These are phyloP conservation scores for Columba livia DNA, from an alignment of 2,113 vertebrate species.

Conservation along the genomic window DNA sequence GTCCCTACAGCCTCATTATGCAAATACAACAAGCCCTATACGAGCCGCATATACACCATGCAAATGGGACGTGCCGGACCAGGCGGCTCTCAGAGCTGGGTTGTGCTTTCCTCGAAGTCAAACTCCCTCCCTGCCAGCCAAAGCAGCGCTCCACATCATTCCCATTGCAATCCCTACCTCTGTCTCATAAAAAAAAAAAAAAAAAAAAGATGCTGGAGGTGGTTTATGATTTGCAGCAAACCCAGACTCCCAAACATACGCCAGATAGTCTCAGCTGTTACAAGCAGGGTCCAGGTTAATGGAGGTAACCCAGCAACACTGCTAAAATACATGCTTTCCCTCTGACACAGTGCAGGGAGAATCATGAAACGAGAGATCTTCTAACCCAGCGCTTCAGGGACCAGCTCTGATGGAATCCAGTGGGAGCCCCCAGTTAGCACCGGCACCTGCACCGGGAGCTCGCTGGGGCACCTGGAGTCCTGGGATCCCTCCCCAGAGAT, in stretches of 20 bases:
- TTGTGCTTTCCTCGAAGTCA: conserved; percentile 4
- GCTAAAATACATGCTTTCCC: not conserved
- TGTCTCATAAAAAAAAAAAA: not conserved
- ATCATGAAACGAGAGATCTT: not conserved
- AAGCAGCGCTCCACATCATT: not conserved
- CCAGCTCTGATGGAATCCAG: rapidly evolving
- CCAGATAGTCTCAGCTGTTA: not conserved
- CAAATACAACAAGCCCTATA: conserved; percentile 51
- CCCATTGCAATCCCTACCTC: not conserved
- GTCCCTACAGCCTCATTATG: conserved; percentile 53
- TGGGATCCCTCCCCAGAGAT: rapidly evolving
- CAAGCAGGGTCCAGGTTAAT: not conserved
- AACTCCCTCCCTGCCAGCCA: not conserved
- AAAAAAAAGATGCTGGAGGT: not conserved
- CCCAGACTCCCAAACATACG: not conserved
- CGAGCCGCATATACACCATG: conserved; percentile 19
- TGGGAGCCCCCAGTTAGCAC: rapidly evolving
- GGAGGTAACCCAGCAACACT: not conserved
- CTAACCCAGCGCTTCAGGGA: rapidly evolving
- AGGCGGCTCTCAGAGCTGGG: conserved; percentile 60
- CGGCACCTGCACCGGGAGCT: not conserved
- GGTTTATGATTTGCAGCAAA: not conserved
- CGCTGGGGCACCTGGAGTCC: too few relatives aligned
- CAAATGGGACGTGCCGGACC: not conserved
- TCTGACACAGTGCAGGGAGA: not conserved